phyloP scores from a whole-genome alignment of 2,113 vertebrate genomes.

The Archocentrus centrarchus region DNA sequence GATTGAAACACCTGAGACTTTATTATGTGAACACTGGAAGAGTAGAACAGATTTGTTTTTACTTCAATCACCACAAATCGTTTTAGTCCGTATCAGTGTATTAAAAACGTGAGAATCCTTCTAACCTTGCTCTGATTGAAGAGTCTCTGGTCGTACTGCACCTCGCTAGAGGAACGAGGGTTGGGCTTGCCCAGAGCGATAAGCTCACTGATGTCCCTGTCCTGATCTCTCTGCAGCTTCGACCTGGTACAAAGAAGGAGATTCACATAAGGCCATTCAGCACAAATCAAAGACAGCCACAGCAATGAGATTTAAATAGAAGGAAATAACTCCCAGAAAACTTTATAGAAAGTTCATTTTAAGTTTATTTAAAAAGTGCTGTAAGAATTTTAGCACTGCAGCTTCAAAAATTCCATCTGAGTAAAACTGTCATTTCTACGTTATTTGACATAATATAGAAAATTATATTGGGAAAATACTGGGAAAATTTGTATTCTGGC shows the following conservation, averaged over 20 bases:
- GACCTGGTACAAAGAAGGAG: slow-evolving; percentile 80
- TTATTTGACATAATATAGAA: not conserved
- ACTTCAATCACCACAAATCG: not conserved
- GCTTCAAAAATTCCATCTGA: not conserved
- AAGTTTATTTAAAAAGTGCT: not conserved
- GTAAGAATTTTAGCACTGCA: not conserved
- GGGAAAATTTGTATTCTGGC: not conserved
- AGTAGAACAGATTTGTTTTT: not conserved
- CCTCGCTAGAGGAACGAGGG: slow-evolving; percentile 88
- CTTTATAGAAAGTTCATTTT: not conserved
- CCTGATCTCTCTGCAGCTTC: slow-evolving; percentile 96
- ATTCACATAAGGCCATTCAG: not conserved
- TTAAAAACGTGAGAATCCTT: not conserved
- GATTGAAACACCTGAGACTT: not conserved
- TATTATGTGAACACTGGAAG: not conserved
- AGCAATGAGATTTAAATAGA: not conserved
- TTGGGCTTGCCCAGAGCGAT: slow-evolving; percentile 94
- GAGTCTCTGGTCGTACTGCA: slow-evolving; percentile 96
- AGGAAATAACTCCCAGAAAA: not conserved
- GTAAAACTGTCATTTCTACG: not conserved
- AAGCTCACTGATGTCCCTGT: slow-evolving; percentile 96
- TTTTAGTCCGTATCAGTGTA: not conserved
- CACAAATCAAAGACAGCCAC: not conserved
- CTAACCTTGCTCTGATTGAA: slow-evolving; percentile 96
- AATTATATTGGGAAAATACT: not conserved